phyloP scores from a whole-genome alignment of 1,140 invertebrate species.

The Chelonus insularis region DNA sequence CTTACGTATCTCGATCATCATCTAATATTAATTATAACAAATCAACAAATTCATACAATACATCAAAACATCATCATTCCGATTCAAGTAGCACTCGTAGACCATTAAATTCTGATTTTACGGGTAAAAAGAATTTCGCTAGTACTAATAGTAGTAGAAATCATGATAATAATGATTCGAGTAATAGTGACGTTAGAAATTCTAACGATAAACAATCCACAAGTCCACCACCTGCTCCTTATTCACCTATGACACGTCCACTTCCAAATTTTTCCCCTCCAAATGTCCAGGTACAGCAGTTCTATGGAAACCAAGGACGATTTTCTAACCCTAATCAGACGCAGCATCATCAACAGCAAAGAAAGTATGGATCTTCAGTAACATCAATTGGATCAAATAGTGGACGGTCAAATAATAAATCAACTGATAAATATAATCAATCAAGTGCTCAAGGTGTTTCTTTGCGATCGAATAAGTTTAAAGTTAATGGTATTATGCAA shows the following conservation, averaged over 20 bases:
- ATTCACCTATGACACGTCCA: conserved; percentile 47
- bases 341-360: conserved; percentile 18
- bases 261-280: conserved; percentile 51
- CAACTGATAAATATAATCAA: conserved; percentile 1
- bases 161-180: not conserved
- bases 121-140: not conserved
- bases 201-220: conserved; percentile 1
- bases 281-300: conserved; percentile 55
- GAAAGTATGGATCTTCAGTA: conserved; percentile 24
- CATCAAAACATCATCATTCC: not conserved
- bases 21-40: not conserved
- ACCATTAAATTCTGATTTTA: not conserved
- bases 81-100: not conserved
- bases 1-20: not conserved
- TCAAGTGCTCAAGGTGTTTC: conserved; percentile 34
- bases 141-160: not conserved
- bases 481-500: conserved; percentile 49
- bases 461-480: conserved; percentile 45
- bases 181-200: conserved; percentile 10
- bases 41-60: not conserved
- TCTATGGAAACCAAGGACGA: conserved; percentile 44
- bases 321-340: conserved; percentile 27
- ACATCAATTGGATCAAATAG: conserved; percentile 17
- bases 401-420: conserved; percentile 5
- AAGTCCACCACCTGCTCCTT: conserved; percentile 48